Base-by-base conservation (phyloP, 2,113 vertebrate species). In the Malurus cyaneus region DNA sequence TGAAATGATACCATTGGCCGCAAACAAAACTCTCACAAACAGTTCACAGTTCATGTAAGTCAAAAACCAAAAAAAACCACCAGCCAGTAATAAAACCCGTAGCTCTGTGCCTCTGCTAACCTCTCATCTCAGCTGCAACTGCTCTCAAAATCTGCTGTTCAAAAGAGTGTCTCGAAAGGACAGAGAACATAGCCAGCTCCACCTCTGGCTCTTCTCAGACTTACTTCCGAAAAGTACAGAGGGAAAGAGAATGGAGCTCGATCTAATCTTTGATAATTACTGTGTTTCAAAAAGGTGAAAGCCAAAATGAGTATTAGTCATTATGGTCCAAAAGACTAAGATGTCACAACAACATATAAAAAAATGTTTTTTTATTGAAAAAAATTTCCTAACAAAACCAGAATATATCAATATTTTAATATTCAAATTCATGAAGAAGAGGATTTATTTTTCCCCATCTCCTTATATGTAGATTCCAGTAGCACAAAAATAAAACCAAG, bases 401-500 rank as follows among this genome's bases (percentile, higher is more conserved):
- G 8, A 76, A 89, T 74, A 53, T 18, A 73, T 59, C 81, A 2
- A 19, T 46, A 92, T 94, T 95, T 84, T 56, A 59, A 69, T 52
- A 93, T 42, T 54, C 57, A 79, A 61, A 42, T 50, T 50, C 8
- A 82, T 59, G 65, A 87, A 88, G 65, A 89, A 78, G 49, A 86
- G 9, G 8, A 86, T 56, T 81, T 80, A 25, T 66, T 95, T 56
- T 15, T 20, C 47, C 64, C 20, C 32, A 52, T 66, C 62, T 62
- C 80, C 28, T 61, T 66, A 72, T 19, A 56, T 24, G 76, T 14
- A 81, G 39, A 92, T 64, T 62, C 19, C 66, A 96, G 80, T 76
- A 97, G 86, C 57, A 78, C 79, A 93, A 88, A 86, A 94, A 92
- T 18, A 57, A 71, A 77, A 21, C 28, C 39, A 49, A 73, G 46